A percentile compares a stretch with the other conserved stretches of the same genome.
phyloP scores from a whole-genome alignment of 2,888 invertebrate species.

The Monochamus alternatus region DNA sequence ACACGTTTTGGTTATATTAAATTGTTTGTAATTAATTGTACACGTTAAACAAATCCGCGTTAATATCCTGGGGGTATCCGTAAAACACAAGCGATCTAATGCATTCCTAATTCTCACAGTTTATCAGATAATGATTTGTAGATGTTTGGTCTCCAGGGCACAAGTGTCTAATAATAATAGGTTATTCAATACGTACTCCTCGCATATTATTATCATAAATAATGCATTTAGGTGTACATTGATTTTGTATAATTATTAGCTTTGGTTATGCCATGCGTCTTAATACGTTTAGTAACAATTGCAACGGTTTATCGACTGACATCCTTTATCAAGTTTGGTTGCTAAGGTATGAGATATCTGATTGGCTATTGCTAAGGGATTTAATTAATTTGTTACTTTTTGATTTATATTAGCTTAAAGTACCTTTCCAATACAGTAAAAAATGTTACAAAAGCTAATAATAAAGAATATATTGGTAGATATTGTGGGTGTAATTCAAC shows the following conservation, averaged over 20 bases:
- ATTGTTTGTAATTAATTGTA: slow-evolving; percentile 1
- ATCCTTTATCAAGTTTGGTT: no score
- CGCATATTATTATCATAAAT: slow-evolving; percentile 33
- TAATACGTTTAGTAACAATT: slow-evolving; percentile 12
- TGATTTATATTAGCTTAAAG: no score
- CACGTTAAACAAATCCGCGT: slow-evolving; percentile 6
- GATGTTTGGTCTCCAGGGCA: slow-evolving; percentile 22
- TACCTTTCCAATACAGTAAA: no score
- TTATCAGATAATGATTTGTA: slow-evolving; percentile 26
- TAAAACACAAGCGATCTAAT: slow-evolving; percentile 3
- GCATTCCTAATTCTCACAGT: slow-evolving; percentile 13
- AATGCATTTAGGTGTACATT: slow-evolving; percentile 10
- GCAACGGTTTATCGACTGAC: slow-evolving; percentile 2
- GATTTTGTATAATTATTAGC: slow-evolving; percentile 24
- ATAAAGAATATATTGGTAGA: no score
- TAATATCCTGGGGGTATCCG: slow-evolving; percentile 11
- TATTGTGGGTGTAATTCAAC: no score
- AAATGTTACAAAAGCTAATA: no score
- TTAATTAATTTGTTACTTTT: no score
- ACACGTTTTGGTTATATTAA: not conserved
- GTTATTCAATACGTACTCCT: slow-evolving; percentile 31
- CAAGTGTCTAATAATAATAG: slow-evolving; percentile 22
- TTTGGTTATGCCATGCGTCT: slow-evolving; percentile 15
- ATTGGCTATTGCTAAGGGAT: no score
- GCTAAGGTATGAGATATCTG: no score